Evolutionary conservation across 2,797 vertebrate species (phyloP).

Genomic region (Fundulus diaphanus): DNA sequence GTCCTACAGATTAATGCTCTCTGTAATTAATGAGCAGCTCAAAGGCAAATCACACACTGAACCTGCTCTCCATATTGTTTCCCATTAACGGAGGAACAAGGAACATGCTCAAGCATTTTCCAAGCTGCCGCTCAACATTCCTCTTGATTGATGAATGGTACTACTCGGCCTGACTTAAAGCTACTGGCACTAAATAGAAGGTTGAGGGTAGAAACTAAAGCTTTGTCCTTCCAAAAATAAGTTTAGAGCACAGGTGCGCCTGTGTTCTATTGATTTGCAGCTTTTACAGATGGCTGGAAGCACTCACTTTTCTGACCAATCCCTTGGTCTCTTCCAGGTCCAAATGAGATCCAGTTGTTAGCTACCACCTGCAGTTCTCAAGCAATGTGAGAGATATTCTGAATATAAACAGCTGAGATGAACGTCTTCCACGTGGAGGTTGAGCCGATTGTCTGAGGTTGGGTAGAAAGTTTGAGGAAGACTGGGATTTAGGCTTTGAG

Average conservation of each 20-base stretch:
- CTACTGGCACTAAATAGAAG: background rate
- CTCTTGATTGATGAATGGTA: slow-evolving; percentile 44
- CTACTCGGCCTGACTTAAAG: background rate
- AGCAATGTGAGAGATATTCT: background rate
- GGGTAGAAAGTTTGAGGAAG: background rate
- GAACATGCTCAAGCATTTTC: slow-evolving; percentile 47
- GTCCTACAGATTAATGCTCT: slow-evolving; percentile 65
- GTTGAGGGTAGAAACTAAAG: background rate
- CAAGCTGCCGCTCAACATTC: slow-evolving; percentile 49
- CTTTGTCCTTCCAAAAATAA: background rate
- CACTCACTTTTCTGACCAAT: background rate
- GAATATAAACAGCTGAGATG: background rate
- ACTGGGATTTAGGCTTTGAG: background rate
- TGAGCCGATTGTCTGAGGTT: background rate
- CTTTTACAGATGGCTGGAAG: background rate
- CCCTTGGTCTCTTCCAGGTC: background rate
- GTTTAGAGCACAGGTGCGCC: background rate
- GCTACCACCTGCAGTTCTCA: background rate
- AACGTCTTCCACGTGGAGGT: background rate
- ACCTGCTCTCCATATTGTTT: slow-evolving; percentile 53
- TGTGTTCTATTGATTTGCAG: background rate
- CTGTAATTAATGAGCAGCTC: slow-evolving; percentile 73
- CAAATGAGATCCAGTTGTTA: background rate
- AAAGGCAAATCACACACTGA: slow-evolving; percentile 55
- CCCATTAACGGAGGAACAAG: slow-evolving; percentile 50